Conservation (phyloP, 2,113 vertebrate species). For the Rhinolophus ferrumequinum region DNA sequence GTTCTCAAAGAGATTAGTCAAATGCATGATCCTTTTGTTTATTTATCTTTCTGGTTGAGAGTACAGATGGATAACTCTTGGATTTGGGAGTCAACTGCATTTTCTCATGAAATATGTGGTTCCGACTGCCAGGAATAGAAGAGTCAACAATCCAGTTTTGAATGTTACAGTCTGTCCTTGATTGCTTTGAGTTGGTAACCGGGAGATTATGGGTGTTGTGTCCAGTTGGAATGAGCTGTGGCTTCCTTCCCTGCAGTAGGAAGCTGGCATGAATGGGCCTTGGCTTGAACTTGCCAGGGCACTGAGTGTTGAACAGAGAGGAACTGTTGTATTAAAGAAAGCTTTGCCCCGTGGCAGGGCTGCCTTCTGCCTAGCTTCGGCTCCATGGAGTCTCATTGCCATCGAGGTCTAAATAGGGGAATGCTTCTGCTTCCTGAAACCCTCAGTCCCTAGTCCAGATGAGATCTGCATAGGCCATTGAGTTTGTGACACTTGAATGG, state of each 20-base stretch:
- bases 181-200: neutral
- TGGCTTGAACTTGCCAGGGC: neutral
- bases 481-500: neutral
- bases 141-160: neutral
- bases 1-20: conserved; percentile 59
- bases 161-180: neutral
- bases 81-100: conserved; percentile 48
- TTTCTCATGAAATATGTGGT: conserved; percentile 45
- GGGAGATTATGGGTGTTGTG: neutral
- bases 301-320: no score
- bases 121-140: neutral
- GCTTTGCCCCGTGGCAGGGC: no score
- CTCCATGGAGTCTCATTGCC: neutral
- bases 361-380: neutral
- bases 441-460: neutral
- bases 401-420: neutral
- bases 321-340: neutral
- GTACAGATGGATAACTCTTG: conserved; percentile 51
- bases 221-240: neutral
- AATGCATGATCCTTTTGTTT: conserved; percentile 51
- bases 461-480: neutral
- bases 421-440: neutral
- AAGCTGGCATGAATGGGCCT: neutral
- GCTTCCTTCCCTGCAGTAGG: neutral
- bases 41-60: conserved; percentile 63